These are phyloP conservation scores for Lottia gigantea DNA, from an alignment of 2,888 invertebrate genomes.

Conservation along the genomic window DNA sequence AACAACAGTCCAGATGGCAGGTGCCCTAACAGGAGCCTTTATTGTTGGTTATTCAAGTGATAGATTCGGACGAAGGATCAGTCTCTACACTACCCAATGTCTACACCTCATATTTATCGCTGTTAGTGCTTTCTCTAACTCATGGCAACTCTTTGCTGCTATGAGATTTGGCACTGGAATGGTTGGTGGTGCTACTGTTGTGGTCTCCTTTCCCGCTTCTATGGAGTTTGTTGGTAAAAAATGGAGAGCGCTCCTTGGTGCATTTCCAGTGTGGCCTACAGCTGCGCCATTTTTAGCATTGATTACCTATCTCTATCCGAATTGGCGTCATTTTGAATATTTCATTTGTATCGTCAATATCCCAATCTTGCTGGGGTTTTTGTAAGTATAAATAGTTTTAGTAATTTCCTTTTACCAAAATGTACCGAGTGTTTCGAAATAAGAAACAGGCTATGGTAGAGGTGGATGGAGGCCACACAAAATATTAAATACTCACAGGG, in stretches of 20 bases:
- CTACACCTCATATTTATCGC: neutral
- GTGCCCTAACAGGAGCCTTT: neutral
- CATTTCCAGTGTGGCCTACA: conserved; percentile 29
- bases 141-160: conserved; percentile 6
- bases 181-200: conserved; percentile 23
- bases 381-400: conserved; percentile 24
- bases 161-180: conserved; percentile 11
- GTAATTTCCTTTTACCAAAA: no score
- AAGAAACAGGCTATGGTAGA: no score
- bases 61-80: neutral
- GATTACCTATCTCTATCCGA: conserved; percentile 17
- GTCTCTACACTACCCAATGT: neutral
- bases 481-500: no score
- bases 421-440: no score
- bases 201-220: conserved; percentile 25
- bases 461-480: no score
- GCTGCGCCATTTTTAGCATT: conserved; percentile 26
- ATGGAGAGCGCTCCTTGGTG: conserved; percentile 25
- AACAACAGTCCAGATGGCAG: neutral
- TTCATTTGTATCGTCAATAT: conserved; percentile 18
- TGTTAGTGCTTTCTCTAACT: neutral
- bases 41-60: neutral
- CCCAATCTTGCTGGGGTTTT: conserved; percentile 18
- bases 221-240: conserved; percentile 29
- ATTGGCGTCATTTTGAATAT: conserved; percentile 31